These are phyloP conservation scores for Fragum whitleyi DNA, from an alignment of 2,888 invertebrate species.

Conservation along the genomic window DNA sequence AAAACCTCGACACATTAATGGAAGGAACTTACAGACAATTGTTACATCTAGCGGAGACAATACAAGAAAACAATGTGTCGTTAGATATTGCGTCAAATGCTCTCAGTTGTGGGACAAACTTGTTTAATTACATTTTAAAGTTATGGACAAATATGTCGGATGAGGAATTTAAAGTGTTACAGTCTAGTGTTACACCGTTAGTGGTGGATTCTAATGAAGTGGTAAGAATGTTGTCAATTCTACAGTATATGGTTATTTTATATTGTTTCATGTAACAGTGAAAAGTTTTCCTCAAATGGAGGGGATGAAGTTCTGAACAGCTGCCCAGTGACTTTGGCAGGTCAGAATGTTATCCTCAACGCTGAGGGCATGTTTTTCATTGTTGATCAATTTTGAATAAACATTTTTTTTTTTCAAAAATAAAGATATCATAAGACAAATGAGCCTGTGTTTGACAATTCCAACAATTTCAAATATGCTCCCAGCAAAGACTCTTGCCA, in stretches of 20 bases:
- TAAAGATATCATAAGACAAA: too few relatives aligned
- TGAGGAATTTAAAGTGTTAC: slow-evolving; percentile 84
- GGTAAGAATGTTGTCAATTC: slow-evolving; percentile 74
- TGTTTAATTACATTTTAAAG: slow-evolving; percentile 84
- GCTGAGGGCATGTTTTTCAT: too few relatives aligned
- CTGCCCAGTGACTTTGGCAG: too few relatives aligned
- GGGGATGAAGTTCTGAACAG: too few relatives aligned
- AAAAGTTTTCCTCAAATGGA: too few relatives aligned
- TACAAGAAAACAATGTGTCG: slow-evolving; percentile 82
- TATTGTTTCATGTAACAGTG: too few relatives aligned
- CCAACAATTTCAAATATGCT: too few relatives aligned
- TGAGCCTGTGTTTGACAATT: too few relatives aligned
- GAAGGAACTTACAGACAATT: slow-evolving; percentile 89
- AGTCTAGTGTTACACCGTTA: slow-evolving; percentile 84
- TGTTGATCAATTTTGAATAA: too few relatives aligned
- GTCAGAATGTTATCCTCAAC: too few relatives aligned
- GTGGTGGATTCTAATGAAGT: slow-evolving; percentile 84
- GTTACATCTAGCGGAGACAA: slow-evolving; percentile 80
- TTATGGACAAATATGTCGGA: slow-evolving; percentile 84
- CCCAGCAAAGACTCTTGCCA: too few relatives aligned
- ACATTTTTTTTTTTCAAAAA: too few relatives aligned
- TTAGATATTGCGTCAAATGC: slow-evolving; percentile 82
- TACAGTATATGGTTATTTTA: neutral
- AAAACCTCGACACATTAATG: slow-evolving; percentile 90
- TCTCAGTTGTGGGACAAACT: slow-evolving; percentile 84